Conservation (phyloP, 2,113 vertebrate genomes). For the Pomatostomus ruficeps region DNA sequence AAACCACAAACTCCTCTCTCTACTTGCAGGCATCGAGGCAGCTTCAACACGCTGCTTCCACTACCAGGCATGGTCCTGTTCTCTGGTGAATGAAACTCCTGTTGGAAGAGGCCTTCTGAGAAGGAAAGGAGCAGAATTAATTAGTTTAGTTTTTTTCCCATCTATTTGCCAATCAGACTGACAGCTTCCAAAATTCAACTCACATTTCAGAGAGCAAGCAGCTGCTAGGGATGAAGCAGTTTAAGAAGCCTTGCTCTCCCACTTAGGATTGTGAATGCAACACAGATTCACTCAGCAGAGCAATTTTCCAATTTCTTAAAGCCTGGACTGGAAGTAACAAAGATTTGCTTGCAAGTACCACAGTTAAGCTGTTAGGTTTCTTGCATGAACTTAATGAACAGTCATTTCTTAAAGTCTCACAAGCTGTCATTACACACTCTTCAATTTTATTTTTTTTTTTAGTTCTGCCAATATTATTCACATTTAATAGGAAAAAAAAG, state of each 20-base stretch:
- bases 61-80: neutral
- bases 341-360: neutral
- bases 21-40: neutral
- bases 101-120: neutral
- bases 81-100: neutral
- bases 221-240: neutral
- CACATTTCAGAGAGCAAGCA: neutral
- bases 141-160: rapidly evolving
- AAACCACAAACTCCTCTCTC: neutral
- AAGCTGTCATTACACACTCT: neutral
- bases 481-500: neutral
- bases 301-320: neutral
- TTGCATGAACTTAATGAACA: neutral
- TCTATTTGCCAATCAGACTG: neutral
- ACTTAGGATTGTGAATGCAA: neutral
- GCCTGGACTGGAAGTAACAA: neutral
- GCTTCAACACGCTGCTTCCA: neutral
- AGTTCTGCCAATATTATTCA: neutral
- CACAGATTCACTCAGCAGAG: neutral
- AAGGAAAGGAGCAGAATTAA: neutral
- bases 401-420: neutral
- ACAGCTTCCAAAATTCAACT: neutral
- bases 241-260: neutral
- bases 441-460: neutral
- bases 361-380: neutral